Conservation (phyloP, 2,888 invertebrate genomes). For the Caenorhabditis sinica region DNA sequence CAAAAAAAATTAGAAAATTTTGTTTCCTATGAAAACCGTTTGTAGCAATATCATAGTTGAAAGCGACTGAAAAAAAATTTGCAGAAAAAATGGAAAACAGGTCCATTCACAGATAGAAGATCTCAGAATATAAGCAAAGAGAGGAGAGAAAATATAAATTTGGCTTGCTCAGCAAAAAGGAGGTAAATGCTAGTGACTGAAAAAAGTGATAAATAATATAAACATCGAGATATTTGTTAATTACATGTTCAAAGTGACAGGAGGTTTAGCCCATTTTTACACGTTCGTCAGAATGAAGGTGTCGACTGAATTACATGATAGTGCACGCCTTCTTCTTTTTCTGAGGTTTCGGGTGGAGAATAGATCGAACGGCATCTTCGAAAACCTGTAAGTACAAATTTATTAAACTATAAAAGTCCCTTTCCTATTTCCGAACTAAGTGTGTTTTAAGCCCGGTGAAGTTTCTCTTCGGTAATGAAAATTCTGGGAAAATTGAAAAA, state of each 20-base stretch:
- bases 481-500: not conserved
- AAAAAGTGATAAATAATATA: not conserved
- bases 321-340: conserved; percentile 86
- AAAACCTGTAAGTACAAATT: conserved; percentile 89
- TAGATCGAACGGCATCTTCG: conserved; percentile 98
- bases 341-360: conserved; percentile 96
- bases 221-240: conserved; percentile 21
- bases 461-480: too few relatives aligned
- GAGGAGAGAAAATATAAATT: not conserved
- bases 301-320: conserved; percentile 74
- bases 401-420: too few relatives aligned
- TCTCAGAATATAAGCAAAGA: conserved; percentile 10
- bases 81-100: not conserved
- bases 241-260: conserved; percentile 49
- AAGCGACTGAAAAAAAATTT: conserved; percentile 9
- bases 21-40: conserved; percentile 34
- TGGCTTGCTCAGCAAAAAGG: conserved; percentile 37
- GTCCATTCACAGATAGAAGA: conserved; percentile 33
- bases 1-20: not conserved
- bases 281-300: too few relatives aligned
- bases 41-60: not conserved
- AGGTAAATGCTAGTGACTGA: conserved; percentile 57
- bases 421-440: too few relatives aligned
- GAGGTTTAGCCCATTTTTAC: not conserved
- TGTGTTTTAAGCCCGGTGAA: too few relatives aligned